Base-by-base conservation (phyloP, 1,140 invertebrate genomes). In the Aporrectodea caliginosa region DNA sequence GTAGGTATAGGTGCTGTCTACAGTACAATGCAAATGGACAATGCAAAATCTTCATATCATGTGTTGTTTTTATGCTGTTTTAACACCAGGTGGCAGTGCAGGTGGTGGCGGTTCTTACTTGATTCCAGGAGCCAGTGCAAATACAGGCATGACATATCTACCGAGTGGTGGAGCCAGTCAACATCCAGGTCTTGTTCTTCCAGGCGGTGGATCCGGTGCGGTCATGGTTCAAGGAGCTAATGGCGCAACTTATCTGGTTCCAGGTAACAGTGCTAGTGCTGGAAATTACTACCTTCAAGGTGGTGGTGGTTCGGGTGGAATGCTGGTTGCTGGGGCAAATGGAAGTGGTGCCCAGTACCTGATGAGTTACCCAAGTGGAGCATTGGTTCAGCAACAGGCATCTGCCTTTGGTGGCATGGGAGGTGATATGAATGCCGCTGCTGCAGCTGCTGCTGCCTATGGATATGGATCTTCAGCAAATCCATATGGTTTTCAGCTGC, bases 331-430 rank as follows among this genome's bases (percentile, higher is more conserved):
- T 58, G 43, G 43, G 22, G 22, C 6, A 6, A 58, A 58, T 58
- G 43, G 43, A 22, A 58, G 6, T 58, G 75, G 34, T 35, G 35
- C 27, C 16, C 75, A 76, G 31, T 76, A 76, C 29, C 35, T 76
- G 35, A 76, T 76, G 75, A 32, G 29, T 6, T 76, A 76, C 35
- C 75, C 75, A 0, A 29, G 16, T 35, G 75, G 75, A 6, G 75
- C 35, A 68, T 32, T 68, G 12, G 34, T 68, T n/a, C 43, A 58
- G 33, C 16, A n/a, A 27, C 75, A 58, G n/a, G n/a, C n/a, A n/a
- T n/a, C n/a, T n/a, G n/a, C n/a, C n/a, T n/a, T n/a, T n/a, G n/a
- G n/a, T n/a, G n/a, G n/a, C n/a, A n/a, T n/a, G n/a, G n/a, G n/a
- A n/a, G n/a, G n/a, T n/a, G n/a, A n/a, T 58, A 22, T 58, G 43